Base-by-base conservation (phyloP, 2,797 vertebrate genomes). In the Arvicola amphibius region DNA sequence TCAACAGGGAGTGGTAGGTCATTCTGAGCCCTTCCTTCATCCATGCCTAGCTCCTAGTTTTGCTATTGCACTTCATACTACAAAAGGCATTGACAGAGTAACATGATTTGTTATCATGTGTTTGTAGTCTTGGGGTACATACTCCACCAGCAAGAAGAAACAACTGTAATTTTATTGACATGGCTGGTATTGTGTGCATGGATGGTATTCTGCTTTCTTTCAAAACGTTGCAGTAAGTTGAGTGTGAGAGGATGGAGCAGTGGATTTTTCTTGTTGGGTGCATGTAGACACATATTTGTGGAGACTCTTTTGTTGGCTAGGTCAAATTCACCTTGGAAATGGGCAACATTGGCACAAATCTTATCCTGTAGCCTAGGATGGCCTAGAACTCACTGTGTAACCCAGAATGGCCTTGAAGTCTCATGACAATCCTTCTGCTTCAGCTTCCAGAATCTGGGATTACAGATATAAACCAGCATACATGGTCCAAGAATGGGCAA, bases 221-320 rank as follows among this genome's bases (percentile, higher is more conserved):
- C 34, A 21, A 2, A 40, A 61, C 51, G 8, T 5, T 23, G 2
- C n/a, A 63, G 8, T 37, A 14, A 89, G 21, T 0, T 10, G 53
- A n/a, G 11, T 17, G 6, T 19, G 23, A 67, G 27, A 43, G 21
- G 14, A 12, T 23, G 19, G 23, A 25, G 23, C 7, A n/a, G 9
- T 23, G 6, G 1, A 5, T 1, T 67, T 7, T 34, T 40, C 10
- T 1, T 16, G 8, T 10, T 17, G 8, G 1, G 17, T 7, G 25
- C 43, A 6, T 25, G 10, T 0, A 79, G 27, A 43, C 34, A 4
- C 3, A 0, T 59, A 17, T 43, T 63, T 32, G 0, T 81, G 10
- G 9, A 32, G 7, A n/a, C 10, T 13, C 34, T 14, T 51, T 46
- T 43, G 2, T 13, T 40, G 69, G 27, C 14, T 40, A 34, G 5